Evolutionary conservation across 2,797 vertebrate species (phyloP).

Genomic region (Mycteria americana): DNA sequence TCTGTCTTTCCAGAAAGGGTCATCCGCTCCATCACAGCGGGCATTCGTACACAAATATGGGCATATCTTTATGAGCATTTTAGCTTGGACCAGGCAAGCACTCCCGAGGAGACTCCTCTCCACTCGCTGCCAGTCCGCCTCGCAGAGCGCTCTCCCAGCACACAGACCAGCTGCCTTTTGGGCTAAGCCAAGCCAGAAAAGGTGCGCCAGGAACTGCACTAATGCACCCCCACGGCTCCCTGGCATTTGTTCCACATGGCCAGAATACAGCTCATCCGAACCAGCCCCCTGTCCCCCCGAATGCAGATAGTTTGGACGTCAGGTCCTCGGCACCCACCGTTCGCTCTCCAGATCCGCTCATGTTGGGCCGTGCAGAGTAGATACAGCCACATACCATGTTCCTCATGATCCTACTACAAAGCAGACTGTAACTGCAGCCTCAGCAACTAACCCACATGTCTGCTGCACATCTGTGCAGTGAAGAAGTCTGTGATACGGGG

Average conservation of each 20-base stretch:
- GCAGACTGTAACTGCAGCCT: constrained; percentile 40
- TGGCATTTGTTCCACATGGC: not conserved
- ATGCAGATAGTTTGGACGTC: not conserved
- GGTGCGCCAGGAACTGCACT: not conserved
- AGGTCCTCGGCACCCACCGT: rapidly evolving
- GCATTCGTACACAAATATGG: rapidly evolving
- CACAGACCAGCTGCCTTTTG: not conserved
- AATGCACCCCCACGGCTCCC: not conserved
- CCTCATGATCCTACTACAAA: constrained; percentile 16
- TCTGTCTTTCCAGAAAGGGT: not conserved
- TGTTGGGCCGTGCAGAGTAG: not conserved
- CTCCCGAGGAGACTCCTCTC: not conserved
- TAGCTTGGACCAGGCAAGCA: not conserved
- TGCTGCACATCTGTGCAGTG: constrained; percentile 37
- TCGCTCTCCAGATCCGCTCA: rapidly evolving
- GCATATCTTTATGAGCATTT: not conserved
- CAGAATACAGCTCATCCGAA: not conserved
- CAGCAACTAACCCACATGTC: constrained; percentile 26
- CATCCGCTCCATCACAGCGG: not conserved
- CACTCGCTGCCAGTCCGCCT: rapidly evolving
- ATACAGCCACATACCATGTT: not conserved
- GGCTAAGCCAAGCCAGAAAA: not conserved
- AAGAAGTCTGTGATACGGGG: not conserved
- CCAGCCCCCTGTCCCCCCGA: rapidly evolving
- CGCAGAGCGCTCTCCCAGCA: rapidly evolving